These are phyloP conservation scores for Astreopora myriophthalma DNA, from an alignment of 64 coral and sea anemone species.

Conservation along the genomic window DNA sequence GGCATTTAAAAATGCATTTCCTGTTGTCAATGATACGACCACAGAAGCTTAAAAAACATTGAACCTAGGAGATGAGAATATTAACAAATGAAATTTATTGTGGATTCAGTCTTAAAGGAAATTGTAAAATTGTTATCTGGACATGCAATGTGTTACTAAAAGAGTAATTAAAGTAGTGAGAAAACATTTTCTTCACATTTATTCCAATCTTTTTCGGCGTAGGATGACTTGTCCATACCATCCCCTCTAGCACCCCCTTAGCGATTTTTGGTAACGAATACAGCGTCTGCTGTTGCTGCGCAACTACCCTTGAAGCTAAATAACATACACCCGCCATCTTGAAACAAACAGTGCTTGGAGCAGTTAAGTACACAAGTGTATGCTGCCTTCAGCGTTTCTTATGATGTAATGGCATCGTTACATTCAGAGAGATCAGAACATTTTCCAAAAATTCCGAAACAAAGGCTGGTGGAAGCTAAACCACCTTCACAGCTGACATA, in stretches of 20 bases:
- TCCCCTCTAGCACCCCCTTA: background rate
- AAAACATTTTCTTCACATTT: too few species aligned
- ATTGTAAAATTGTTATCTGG: too few species aligned
- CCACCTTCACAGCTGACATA: constrained; percentile 59
- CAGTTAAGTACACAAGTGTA: background rate
- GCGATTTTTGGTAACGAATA: background rate
- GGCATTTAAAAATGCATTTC: too few species aligned
- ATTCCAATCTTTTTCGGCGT: too few species aligned
- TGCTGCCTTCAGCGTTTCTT: background rate
- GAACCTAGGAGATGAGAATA: too few species aligned
- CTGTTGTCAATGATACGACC: too few species aligned
- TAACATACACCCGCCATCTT: constrained; percentile 91
- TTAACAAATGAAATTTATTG: too few species aligned
- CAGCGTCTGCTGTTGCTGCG: constrained; percentile 54
- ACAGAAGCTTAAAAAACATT: too few species aligned
- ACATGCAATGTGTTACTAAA: too few species aligned
- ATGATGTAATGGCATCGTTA: constrained; percentile 82
- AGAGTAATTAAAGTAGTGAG: too few species aligned
- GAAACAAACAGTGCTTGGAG: background rate
- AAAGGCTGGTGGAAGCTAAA: constrained; percentile 74
- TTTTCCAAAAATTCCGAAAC: constrained; percentile 89
- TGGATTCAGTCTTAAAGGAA: too few species aligned
- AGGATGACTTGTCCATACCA: background rate
- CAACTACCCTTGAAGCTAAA: constrained; percentile 73
- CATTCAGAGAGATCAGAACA: constrained; percentile 76